These are phyloP conservation scores for Clepsis dumicolana DNA, from an alignment of 2,888 invertebrate species.

Conservation along the genomic window DNA sequence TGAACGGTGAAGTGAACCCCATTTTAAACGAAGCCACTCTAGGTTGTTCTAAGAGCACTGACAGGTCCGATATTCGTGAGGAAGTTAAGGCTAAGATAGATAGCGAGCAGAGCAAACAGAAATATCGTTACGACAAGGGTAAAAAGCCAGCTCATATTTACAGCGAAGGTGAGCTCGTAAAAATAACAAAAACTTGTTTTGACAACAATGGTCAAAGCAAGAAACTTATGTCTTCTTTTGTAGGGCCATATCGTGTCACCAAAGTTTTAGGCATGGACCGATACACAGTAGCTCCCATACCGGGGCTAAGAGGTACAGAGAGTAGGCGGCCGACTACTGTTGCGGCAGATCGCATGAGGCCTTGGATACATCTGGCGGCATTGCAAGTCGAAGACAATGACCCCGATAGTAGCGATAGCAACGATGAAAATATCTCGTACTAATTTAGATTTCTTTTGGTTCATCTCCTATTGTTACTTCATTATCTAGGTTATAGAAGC, in stretches of 20 bases:
- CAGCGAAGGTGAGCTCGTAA: slow-evolving; percentile 27
- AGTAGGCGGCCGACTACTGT: slow-evolving; percentile 22
- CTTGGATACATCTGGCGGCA: slow-evolving; percentile 12
- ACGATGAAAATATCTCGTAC: too few relatives aligned
- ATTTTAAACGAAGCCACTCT: not conserved
- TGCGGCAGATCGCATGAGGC: slow-evolving; percentile 12
- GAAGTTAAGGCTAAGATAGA: slow-evolving; percentile 24
- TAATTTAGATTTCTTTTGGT: too few relatives aligned
- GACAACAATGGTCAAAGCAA: too few relatives aligned
- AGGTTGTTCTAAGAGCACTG: not conserved
- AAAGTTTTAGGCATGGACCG: slow-evolving; percentile 33
- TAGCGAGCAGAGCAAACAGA: slow-evolving; percentile 26
- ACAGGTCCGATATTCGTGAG: not conserved
- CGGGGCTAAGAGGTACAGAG: slow-evolving; percentile 22
- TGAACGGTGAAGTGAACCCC: slow-evolving; percentile 28
- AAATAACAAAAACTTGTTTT: too few relatives aligned
- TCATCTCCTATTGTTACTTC: too few relatives aligned
- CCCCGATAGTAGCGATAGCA: not conserved
- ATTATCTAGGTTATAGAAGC: too few relatives aligned
- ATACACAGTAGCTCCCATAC: slow-evolving; percentile 26
- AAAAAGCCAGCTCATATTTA: slow-evolving; percentile 24
- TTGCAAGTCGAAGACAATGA: not conserved
- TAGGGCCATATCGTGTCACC: slow-evolving; percentile 35
- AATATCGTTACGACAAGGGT: slow-evolving; percentile 19
- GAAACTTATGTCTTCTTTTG: slow-evolving; percentile 32